A percentile compares a stretch with the other conserved stretches of the same genome.
phyloP scores from a whole-genome alignment of 2,113 vertebrate species.

The Oreochromis niloticus region DNA sequence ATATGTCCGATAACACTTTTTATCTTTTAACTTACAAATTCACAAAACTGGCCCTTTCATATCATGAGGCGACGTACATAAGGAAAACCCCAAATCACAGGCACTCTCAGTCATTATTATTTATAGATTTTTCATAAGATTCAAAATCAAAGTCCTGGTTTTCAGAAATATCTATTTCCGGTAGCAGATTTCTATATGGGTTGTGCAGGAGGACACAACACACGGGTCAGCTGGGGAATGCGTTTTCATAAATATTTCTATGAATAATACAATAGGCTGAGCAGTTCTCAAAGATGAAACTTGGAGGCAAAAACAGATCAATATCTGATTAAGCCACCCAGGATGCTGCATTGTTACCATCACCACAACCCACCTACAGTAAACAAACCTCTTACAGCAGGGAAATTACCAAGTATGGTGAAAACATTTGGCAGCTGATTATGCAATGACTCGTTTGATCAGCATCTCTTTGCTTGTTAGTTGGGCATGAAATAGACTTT shows the following conservation, averaged over 20 bases:
- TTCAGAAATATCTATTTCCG: background rate
- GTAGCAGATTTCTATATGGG: background rate
- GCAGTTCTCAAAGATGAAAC: conserved; percentile 15
- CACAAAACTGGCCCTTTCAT: background rate
- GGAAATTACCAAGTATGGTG: background rate
- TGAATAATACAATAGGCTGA: conserved; percentile 47
- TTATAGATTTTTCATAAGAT: background rate
- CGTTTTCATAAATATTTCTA: conserved; percentile 17
- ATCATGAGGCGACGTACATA: background rate
- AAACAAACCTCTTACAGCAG: background rate
- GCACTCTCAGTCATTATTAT: background rate
- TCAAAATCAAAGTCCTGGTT: background rate
- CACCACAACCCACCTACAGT: background rate
- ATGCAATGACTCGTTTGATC: background rate
- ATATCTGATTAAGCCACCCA: conserved; percentile 50
- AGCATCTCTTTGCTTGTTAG: background rate
- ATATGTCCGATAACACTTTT: background rate
- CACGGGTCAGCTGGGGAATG: background rate
- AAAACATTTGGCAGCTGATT: background rate
- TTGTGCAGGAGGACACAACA: background rate
- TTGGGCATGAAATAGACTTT: background rate
- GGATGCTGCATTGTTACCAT: background rate
- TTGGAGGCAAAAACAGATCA: conserved; percentile 44
- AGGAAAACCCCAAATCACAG: background rate
- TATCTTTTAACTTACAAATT: background rate